A percentile compares a stretch with the other conserved stretches of the same genome.
phyloP scores from a whole-genome alignment of 2,888 invertebrate genomes.

The Gastrophysa polygoni region DNA sequence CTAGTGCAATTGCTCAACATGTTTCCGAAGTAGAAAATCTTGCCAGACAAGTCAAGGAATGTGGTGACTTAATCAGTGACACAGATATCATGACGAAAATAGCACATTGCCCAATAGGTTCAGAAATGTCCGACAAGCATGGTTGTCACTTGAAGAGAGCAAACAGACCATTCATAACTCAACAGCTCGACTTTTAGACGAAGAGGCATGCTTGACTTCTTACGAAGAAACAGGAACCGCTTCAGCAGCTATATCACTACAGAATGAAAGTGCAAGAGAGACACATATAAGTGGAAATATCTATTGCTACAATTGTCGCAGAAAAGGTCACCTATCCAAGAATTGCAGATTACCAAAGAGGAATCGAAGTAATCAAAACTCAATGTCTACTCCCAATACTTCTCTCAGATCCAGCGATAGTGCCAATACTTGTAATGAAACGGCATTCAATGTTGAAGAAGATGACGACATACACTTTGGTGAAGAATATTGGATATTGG shows the following conservation, averaged over 20 bases:
- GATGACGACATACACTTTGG: background rate
- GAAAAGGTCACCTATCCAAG: conserved; percentile 30
- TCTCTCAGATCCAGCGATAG: background rate
- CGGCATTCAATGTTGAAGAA: background rate
- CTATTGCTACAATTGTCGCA: conserved; percentile 32
- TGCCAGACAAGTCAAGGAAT: conserved; percentile 32
- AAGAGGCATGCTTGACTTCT: conserved; percentile 30
- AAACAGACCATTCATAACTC: no score
- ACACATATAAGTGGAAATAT: background rate
- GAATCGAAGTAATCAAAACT: no score
- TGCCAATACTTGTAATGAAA: background rate
- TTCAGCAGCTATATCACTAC: conserved; percentile 11
- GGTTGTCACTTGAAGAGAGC: conserved; percentile 29
- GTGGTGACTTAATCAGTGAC: conserved; percentile 32
- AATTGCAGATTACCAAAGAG: no score
- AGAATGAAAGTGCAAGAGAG: background rate
- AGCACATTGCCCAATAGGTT: conserved; percentile 26
- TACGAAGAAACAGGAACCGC: conserved; percentile 26
- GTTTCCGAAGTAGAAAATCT: conserved; percentile 41
- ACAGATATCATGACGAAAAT: conserved; percentile 37
- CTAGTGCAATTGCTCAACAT: conserved; percentile 36
- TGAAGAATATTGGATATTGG: conserved; percentile 36
- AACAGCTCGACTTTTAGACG: conserved; percentile 34
- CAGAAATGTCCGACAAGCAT: conserved; percentile 30
- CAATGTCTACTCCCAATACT: no score